Conservation (phyloP, 2,797 vertebrate species). For the Microchirus variegatus region DNA sequence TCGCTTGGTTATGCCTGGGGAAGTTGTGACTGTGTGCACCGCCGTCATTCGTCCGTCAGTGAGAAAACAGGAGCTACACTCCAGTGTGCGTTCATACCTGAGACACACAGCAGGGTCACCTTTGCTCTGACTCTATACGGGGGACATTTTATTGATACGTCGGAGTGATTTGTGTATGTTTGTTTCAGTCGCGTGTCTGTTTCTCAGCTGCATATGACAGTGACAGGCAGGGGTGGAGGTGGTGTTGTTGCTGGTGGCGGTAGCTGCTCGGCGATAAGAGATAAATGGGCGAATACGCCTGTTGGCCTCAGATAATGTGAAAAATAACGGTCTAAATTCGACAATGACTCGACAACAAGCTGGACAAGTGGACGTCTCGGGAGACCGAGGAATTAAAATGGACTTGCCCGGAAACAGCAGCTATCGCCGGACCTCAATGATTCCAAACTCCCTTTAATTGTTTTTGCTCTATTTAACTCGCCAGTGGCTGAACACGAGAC, state of each 20-base stretch:
- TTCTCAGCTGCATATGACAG: slow-evolving; percentile 63
- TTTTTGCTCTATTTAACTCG: background rate
- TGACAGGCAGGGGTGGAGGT: slow-evolving; percentile 72
- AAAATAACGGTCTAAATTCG: slow-evolving; percentile 67
- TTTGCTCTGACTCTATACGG: slow-evolving; percentile 30
- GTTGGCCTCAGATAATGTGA: slow-evolving; percentile 75
- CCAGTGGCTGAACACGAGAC: background rate
- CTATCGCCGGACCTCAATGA: background rate
- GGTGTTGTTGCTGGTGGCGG: slow-evolving; percentile 44
- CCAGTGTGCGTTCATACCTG: background rate
- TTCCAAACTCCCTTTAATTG: background rate
- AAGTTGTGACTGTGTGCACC: slow-evolving; percentile 44
- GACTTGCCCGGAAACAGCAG: slow-evolving; percentile 8
- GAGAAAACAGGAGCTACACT: slow-evolving; percentile 8
- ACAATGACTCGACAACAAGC: slow-evolving; percentile 31
- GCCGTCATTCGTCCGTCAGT: background rate
- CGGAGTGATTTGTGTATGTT: too few species aligned
- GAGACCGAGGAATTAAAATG: slow-evolving; percentile 4
- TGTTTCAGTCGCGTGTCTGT: background rate
- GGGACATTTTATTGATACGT: too few species aligned
- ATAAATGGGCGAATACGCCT: slow-evolving; percentile 65
- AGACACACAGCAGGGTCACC: slow-evolving; percentile 65
- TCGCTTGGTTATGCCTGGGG: slow-evolving; percentile 64
- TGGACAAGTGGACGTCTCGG: background rate
- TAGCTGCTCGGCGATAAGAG: slow-evolving; percentile 61